Conservation (phyloP, 1,140 invertebrate genomes). For the Drosophila nebulosa region DNA sequence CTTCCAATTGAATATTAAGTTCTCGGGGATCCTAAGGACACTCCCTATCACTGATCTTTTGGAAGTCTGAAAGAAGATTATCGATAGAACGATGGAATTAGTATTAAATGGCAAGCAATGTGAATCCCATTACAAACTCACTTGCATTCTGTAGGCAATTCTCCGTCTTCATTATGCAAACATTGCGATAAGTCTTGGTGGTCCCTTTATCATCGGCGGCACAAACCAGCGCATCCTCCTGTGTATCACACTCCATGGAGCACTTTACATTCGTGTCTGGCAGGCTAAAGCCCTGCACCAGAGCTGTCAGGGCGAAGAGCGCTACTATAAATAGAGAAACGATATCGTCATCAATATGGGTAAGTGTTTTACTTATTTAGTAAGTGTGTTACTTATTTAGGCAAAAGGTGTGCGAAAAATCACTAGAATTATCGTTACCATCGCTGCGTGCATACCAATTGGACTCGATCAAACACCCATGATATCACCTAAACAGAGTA, state of each 20-base stretch:
- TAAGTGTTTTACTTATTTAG: neutral
- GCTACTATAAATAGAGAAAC: slow-evolving; percentile 62
- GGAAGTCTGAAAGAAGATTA: slow-evolving; percentile 52
- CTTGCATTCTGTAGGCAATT: slow-evolving; percentile 75
- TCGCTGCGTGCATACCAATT: slow-evolving; percentile 47
- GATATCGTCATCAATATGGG: slow-evolving; percentile 17
- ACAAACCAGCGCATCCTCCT: slow-evolving; percentile 54
- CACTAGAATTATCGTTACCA: slow-evolving; percentile 7
- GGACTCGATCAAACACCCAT: slow-evolving; percentile 32
- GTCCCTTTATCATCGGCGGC: slow-evolving; percentile 74
- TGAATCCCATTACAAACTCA: slow-evolving; percentile 42
- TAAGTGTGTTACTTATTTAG: slow-evolving; percentile 39
- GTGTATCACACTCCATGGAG: slow-evolving; percentile 66
- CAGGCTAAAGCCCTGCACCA: slow-evolving; percentile 65
- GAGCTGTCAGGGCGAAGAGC: slow-evolving; percentile 49
- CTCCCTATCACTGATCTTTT: slow-evolving; percentile 76
- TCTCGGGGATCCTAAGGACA: slow-evolving; percentile 64
- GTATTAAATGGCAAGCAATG: neutral
- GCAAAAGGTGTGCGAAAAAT: slow-evolving; percentile 36
- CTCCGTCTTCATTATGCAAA: slow-evolving; percentile 77
- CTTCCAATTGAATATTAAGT: slow-evolving; percentile 47
- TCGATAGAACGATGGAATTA: no score
- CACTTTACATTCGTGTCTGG: slow-evolving; percentile 73
- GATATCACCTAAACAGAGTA: slow-evolving; percentile 57
- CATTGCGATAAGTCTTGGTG: slow-evolving; percentile 71